Conservation (phyloP, 2,888 invertebrate species). For the Proisotoma minuta region DNA sequence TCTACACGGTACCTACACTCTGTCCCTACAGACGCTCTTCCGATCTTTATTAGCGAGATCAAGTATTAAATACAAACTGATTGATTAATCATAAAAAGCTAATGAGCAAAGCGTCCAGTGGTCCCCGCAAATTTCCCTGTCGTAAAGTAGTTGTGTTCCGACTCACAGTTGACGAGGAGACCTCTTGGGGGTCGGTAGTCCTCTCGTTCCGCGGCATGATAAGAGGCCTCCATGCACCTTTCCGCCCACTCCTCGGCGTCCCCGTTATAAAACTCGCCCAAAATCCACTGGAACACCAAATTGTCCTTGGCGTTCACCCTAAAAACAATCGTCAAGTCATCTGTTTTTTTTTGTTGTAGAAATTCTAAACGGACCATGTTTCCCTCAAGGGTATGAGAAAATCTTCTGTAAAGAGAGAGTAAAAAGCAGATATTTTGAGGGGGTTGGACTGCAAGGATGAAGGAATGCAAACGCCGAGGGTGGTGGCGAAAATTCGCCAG, state of each 20-base stretch:
- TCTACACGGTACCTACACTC: too few relatives aligned
- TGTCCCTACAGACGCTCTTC: too few relatives aligned
- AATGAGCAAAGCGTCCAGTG: not conserved
- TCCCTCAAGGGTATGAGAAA: constrained; percentile 32
- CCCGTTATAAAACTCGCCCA: constrained; percentile 34
- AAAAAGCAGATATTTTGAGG: constrained; percentile 28
- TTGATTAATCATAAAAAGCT: too few relatives aligned
- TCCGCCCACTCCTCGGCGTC: constrained; percentile 29
- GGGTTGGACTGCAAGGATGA: too few relatives aligned
- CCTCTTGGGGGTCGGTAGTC: constrained; percentile 33
- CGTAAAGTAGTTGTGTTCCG: constrained; percentile 32
- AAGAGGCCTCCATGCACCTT: constrained; percentile 32
- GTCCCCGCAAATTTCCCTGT: constrained; percentile 16
- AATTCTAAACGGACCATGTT: constrained; percentile 24
- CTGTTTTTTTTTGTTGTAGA: too few relatives aligned
- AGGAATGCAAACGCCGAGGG: constrained; percentile 34
- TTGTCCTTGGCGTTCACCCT: constrained; percentile 35
- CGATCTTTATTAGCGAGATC: too few relatives aligned
- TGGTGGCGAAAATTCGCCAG: constrained; percentile 36
- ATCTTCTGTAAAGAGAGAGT: constrained; percentile 33
- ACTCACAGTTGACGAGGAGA: constrained; percentile 27
- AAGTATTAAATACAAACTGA: too few relatives aligned
- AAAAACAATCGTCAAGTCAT: constrained; percentile 1
- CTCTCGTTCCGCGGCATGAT: constrained; percentile 17
- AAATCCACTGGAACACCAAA: constrained; percentile 27